Evolutionary conservation across 2,888 invertebrate species (phyloP), one percentile per base, ranked within the genome.

Genomic region (Syrphus vitripennis): DNA sequence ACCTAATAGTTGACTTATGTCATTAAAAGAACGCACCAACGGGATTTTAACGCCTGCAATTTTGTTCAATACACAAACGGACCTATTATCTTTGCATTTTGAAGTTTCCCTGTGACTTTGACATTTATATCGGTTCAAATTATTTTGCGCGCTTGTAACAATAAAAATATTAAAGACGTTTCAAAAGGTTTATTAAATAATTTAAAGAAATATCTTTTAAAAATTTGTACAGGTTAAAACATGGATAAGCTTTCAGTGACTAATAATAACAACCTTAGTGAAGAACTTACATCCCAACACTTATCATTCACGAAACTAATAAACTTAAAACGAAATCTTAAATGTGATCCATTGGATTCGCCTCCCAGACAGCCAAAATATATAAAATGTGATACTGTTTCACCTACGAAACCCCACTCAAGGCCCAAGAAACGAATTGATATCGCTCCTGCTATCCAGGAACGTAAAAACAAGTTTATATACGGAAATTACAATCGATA

Each of bases 401-500:
- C 70, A 14, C 9, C 4, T 9, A 2, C 34, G 3, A 80, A 69
- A 29, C 72, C 40, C 0, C 76, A 84, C 16, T 21, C 61, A 1
- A 84, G 84, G 31, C 84, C 84, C 0, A 84, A 81, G 21, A 84
- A 63, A 5, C 61, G 14, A 4, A 65, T 42, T 12, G 59, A 71
- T 31, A 48, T 76, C 19, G 24, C 4, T 9, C 1, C 55, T 21
- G 19, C 26, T 14, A 21, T 19, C 6, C 34, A 75, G 16, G 87
- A 87, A 4, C 87, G 76, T 29, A 89, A 89, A 75, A 86, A 88
- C 0, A 88, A 88, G 37, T 92, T 90, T 29, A 89, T 89, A 31
- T 92, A 91, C 61, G 92, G 92, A 2, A 92, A 92, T 79, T 92
- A 92, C 72, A 91, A 88, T 34, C 89, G 95, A 90, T 98, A 98